Base-by-base conservation (phyloP, 2,888 invertebrate genomes). In the Trissolcus brochymenae region DNA sequence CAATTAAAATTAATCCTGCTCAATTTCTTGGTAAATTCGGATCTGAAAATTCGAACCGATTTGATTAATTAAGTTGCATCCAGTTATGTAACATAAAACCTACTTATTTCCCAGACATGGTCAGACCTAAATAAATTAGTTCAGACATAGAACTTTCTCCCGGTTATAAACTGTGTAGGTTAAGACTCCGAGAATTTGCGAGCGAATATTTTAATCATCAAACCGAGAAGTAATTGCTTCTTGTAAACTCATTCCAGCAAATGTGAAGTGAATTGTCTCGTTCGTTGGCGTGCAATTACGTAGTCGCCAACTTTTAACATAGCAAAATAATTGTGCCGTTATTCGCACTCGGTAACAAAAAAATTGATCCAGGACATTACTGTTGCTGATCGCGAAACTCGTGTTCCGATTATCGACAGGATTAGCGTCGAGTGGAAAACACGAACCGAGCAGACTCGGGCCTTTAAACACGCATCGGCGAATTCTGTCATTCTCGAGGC, bases 401-500 rank as follows among this genome's bases (percentile, higher is more conserved):
- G 41, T 59, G 60, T 62, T 51, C 41, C 16, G 75, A 75, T 75
- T 72, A 78, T 75, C 72, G 67, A 68, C 54, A 57, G 49, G 62
- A 78, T 72, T 70, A 74, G 59, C 70, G 53, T 62, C 49, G 78
- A 49, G 57, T 59, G 60, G 74, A 56, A 29, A 50, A 67, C 71
- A 75, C 75, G 64, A 78, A 54, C 49, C 53, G 40, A 60, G 64
- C 72, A 51, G 62, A 71, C 65, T 75, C 75, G 60, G 29, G 75
- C 72, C 59, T 73, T 74, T 62, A 72, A 75, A 64, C 68, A 75
- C 75, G 79, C 79, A 80, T 79, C 74, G 71, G 61, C 71, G 76
- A 79, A 79, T 80, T 78, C 79, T 79, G 80, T 76, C 78, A 78
- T 79, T 78, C 79, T 78, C 79, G 72, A 76, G 79, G 75, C 71